Evolutionary conservation across 2,113 vertebrate genomes (phyloP), one percentile per base, ranked within the genome.

Genomic region (Perognathus longimembris): DNA sequence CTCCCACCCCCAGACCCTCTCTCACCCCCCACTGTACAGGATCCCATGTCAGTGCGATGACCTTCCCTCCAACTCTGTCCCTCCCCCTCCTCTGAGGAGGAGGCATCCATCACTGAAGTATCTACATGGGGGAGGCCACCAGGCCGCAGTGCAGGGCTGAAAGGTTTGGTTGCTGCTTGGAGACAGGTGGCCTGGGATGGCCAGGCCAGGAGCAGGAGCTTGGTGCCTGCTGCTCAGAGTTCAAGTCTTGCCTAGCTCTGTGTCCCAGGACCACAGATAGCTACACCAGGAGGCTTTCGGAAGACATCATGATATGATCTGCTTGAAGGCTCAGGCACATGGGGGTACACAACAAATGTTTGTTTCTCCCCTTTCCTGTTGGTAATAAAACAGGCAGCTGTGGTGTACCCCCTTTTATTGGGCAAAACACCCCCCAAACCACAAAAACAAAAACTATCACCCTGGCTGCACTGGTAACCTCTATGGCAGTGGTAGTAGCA

Each of bases 31-130:
- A 26, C 88, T 59, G 8, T 24, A 54, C 90, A 18, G 54, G 76
- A 7, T 50, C 81, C 75, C 85, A 69, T 82, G 82, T 78, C 21
- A 24, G 75, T 1, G 28, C 75, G 50, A 54, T 88, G 86, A 5
- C 30, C 82, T 89, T 64, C 91, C 73, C 61, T 83, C 69, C 50
- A 1, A 24, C 77, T 28, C 77, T 69, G 70, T 26, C 75, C 73
- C 61, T 61, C 86, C 92, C 83, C 94, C 90, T 82, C 92, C 18
- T 24, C 15, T 0, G 54, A 36, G 42, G 88, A 83, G 77, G 89
- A 81, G 93, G 90, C 84, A 79, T 88, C 34, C 74, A 75, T 95
- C 90, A 85, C 95, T 94, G 93, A 94, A 92, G 92, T 95, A 93
- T 80, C 92, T 93, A 38, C 0, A 54, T 42, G 86, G 74, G 7